Base-by-base conservation (phyloP, 1,140 invertebrate species). In the Atopsyche davidsoni region DNA sequence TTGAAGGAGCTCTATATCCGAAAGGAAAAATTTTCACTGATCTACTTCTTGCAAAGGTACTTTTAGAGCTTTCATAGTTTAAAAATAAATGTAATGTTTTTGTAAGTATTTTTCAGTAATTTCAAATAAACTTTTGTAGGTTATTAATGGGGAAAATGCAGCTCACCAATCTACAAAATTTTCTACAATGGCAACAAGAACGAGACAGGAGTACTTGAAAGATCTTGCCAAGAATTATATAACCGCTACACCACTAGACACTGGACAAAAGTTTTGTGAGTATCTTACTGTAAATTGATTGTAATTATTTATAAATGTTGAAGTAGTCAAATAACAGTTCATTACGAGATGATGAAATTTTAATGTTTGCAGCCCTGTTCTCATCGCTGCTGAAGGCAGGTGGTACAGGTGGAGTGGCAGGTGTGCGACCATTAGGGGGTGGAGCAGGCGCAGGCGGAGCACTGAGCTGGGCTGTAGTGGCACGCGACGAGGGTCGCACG, bases 111-210 rank as follows among this genome's bases (percentile, higher is more conserved):
- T n/a, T n/a, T n/a, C n/a, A n/a, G n/a, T n/a, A n/a, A n/a, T n/a
- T n/a, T n/a, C n/a, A n/a, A n/a, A n/a, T n/a, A n/a, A n/a, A 38
- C 3, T 44, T 43, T 62, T 64, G 17, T 31, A 74, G 72, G 67
- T 74, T 16, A 94, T 98, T 35, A 98, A 98, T 75, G 95, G 91
- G 16, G 95, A 98, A 72, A 97, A 97, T 75, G 93, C 94, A 11
- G 93, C 92, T 9, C 92, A 96, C 62, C 80, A 88, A 52, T 95
- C 92, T 7, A 91, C 96, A 62, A 98, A 98, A 73, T 98, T 98
- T 73, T 87, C 88, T 38, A 93, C 91, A 3, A 97, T 98, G 93
- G 93, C 95, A 2, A 92, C 90, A 6, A 78, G 96, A 62, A 98
- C 96, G 13, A 76, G 94, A 61, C 89, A 96, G 65, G 95, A 97